A percentile compares a stretch with the other conserved stretches of the same genome.
Evolutionary conservation across 2,113 vertebrate genomes (phyloP).

Genomic region (Hemicordylus capensis): DNA sequence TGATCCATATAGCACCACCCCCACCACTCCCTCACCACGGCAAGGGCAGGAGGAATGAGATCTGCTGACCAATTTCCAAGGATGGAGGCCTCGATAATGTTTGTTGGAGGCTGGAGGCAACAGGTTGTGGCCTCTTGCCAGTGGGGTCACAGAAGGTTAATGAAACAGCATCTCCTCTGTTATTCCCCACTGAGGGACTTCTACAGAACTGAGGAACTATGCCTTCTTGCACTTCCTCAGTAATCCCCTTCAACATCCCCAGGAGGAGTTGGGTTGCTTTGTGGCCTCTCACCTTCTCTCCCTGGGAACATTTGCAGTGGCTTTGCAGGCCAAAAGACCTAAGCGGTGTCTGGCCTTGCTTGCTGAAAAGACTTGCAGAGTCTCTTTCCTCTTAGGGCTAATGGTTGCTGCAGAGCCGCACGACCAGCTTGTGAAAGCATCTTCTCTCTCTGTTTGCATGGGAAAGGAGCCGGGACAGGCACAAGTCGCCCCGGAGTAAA

Average conservation of each 20-base stretch:
- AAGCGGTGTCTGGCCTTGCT: no score
- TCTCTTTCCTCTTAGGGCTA: neutral
- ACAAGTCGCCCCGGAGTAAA: conserved; percentile 88
- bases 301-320: neutral
- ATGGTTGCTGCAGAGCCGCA: neutral
- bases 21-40: neutral
- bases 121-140: neutral
- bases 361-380: neutral
- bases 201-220: neutral
- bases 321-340: neutral
- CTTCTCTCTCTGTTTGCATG: conserved; percentile 59
- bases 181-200: neutral
- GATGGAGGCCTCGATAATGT: no score
- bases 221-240: neutral
- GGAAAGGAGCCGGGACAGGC: conserved; percentile 89
- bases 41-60: neutral
- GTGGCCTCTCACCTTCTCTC: neutral
- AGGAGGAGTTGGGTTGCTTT: neutral
- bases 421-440: neutral
- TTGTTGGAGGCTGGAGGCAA: neutral
- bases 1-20: neutral
- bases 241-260: neutral
- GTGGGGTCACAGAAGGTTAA: neutral
- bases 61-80: neutral
- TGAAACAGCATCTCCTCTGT: neutral